A percentile compares a stretch with the other conserved stretches of the same genome.
Evolutionary conservation across 2,113 vertebrate species (phyloP).

Genomic region (Bagarius yarrelli): DNA sequence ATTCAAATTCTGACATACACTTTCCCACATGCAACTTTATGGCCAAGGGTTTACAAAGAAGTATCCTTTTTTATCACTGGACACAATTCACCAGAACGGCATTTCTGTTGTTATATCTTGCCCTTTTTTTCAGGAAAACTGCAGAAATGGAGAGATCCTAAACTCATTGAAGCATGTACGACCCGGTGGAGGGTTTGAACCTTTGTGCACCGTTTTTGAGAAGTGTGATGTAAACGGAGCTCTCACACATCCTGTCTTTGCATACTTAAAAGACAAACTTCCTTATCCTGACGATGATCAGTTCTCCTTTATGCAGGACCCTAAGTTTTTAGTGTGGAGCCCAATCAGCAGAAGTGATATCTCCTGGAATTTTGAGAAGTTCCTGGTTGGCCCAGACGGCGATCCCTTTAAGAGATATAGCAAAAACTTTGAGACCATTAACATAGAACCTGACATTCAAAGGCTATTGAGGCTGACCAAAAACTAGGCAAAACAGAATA

Average conservation of each 20-base stretch:
- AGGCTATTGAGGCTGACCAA: slow-evolving; percentile 91
- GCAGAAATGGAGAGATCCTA: slow-evolving; percentile 87
- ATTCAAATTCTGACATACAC: not conserved
- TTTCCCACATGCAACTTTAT: not conserved
- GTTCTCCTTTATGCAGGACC: slow-evolving; percentile 78
- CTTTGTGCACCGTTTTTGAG: slow-evolving; percentile 85
- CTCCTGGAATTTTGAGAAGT: slow-evolving; percentile 99
- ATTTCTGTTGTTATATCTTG: not conserved
- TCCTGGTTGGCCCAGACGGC: slow-evolving; percentile 91
- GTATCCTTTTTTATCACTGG: not conserved
- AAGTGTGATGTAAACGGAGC: slow-evolving; percentile 93
- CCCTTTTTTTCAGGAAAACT: slow-evolving; percentile 81
- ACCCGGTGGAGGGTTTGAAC: slow-evolving; percentile 83
- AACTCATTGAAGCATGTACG: slow-evolving; percentile 86
- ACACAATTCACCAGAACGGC: not conserved
- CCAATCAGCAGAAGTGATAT: slow-evolving; percentile 83
- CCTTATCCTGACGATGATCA: slow-evolving; percentile 84
- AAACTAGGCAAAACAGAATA: slow-evolving; percentile 59
- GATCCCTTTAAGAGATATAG: slow-evolving; percentile 96
- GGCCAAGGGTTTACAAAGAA: not conserved
- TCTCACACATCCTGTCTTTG: slow-evolving; percentile 86
- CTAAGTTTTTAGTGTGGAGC: slow-evolving; percentile 86
- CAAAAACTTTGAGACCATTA: slow-evolving; percentile 78
- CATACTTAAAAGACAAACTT: slow-evolving; percentile 94
- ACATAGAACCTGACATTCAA: slow-evolving; percentile 91